These are phyloP conservation scores for Andrena dorsata DNA, from an alignment of 2,888 invertebrate species.

Conservation along the genomic window DNA sequence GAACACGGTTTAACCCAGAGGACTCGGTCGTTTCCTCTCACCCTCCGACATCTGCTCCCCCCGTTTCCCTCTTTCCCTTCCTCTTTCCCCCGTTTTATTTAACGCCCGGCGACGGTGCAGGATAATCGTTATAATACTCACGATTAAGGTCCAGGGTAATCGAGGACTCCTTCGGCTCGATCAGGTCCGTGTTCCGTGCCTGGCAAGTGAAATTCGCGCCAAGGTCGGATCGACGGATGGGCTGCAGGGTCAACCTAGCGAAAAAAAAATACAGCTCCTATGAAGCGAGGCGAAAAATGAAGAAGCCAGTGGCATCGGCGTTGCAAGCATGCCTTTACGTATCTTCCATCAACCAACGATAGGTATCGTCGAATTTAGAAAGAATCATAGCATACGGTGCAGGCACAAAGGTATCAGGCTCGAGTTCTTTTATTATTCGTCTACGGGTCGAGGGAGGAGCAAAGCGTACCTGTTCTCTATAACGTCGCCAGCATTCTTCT, in stretches of 20 bases:
- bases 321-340: background rate
- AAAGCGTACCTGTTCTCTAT: slow-evolving; percentile 91
- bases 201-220: slow-evolving; percentile 95
- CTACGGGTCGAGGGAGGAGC: background rate
- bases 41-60: background rate
- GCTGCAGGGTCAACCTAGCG: slow-evolving; percentile 86
- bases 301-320: background rate
- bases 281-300: background rate
- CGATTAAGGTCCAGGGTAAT: slow-evolving; percentile 92
- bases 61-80: no score
- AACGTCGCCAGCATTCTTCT: slow-evolving; percentile 94
- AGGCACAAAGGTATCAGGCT: background rate
- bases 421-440: background rate
- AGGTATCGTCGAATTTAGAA: no score
- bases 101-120: background rate
- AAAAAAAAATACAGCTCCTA: background rate
- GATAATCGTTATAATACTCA: slow-evolving; percentile 86
- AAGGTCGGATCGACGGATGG: slow-evolving; percentile 91
- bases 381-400: background rate
- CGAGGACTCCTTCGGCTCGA: slow-evolving; percentile 91
- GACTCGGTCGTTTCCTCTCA: background rate
- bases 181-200: slow-evolving; percentile 93
- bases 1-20: background rate
- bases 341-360: background rate
- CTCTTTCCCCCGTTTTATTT: no score